Evolutionary conservation across 2,888 invertebrate species (phyloP).

Genomic region (Tipula unca): DNA sequence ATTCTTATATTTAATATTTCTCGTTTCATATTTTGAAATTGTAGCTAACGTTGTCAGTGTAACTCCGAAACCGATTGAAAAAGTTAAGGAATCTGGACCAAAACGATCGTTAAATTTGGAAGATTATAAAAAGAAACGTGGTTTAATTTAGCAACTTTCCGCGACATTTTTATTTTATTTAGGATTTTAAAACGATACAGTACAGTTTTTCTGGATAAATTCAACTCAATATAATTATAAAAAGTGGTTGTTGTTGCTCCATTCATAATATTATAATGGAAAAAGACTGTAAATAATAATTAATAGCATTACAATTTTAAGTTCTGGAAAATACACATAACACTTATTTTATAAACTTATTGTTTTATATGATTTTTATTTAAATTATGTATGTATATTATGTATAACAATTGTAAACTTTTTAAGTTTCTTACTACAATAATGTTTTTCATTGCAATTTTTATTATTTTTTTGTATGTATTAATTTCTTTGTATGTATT

Average conservation of each 20-base stretch:
- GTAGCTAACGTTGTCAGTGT: constrained; percentile 60
- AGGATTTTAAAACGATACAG: background rate
- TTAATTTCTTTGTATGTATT: background rate
- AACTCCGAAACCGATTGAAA: constrained; percentile 64
- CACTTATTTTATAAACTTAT: background rate
- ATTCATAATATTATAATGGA: background rate
- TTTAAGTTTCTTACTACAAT: background rate
- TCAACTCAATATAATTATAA: background rate
- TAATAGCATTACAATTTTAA: background rate
- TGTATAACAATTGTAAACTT: background rate
- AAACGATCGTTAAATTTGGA: constrained; percentile 79
- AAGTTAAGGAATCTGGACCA: constrained; percentile 70
- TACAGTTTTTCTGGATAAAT: background rate
- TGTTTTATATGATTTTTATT: background rate
- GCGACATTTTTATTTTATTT: background rate
- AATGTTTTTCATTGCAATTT: background rate
- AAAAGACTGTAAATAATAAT: background rate
- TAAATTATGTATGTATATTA: background rate
- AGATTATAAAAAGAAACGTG: constrained; percentile 88
- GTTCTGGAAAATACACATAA: background rate
- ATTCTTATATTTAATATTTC: no score
- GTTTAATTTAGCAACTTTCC: constrained; percentile 57
- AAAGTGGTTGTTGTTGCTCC: background rate
- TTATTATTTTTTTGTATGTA: background rate
- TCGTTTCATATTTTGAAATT: no score